phyloP scores from a whole-genome alignment of 2,113 vertebrate genomes.

The Rhombomys opimus region DNA sequence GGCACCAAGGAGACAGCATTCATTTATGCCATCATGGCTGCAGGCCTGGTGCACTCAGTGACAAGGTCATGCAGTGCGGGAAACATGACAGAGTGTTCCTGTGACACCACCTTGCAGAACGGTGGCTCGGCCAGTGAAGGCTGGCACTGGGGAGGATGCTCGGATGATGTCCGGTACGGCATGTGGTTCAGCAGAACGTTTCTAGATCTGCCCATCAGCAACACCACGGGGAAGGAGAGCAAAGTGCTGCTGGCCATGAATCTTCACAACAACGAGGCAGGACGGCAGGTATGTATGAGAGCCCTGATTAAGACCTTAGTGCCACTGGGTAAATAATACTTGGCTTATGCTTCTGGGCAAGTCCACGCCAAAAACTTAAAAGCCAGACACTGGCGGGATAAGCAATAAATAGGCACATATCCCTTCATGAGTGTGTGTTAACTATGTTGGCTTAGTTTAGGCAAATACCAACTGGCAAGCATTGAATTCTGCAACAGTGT shows the following conservation, averaged over 20 bases:
- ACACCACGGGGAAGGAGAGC: constrained; percentile 82
- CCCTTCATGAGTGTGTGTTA: neutral
- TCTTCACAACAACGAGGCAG: constrained; percentile 96
- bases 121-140: constrained; percentile 88
- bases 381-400: neutral
- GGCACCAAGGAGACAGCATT: constrained; percentile 97
- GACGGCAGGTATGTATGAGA: constrained; percentile 92
- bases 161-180: constrained; percentile 94
- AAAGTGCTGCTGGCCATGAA: constrained; percentile 89
- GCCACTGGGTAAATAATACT: neutral
- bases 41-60: constrained; percentile 94
- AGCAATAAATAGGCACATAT: neutral
- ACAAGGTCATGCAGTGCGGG: constrained; percentile 95
- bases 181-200: constrained; percentile 96
- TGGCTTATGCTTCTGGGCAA: neutral
- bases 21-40: constrained; percentile 93
- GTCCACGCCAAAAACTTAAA: neutral
- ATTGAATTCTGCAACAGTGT: neutral
- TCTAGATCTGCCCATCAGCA: constrained; percentile 87
- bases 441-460: neutral
- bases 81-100: constrained; percentile 96
- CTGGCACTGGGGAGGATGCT: constrained; percentile 99
- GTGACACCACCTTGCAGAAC: constrained; percentile 89
- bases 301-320: rapidly evolving
- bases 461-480: neutral